Evolutionary conservation across 2,888 invertebrate genomes (phyloP), one percentile per base, ranked within the genome.

Genomic region (Platerodrilus igneus): DNA sequence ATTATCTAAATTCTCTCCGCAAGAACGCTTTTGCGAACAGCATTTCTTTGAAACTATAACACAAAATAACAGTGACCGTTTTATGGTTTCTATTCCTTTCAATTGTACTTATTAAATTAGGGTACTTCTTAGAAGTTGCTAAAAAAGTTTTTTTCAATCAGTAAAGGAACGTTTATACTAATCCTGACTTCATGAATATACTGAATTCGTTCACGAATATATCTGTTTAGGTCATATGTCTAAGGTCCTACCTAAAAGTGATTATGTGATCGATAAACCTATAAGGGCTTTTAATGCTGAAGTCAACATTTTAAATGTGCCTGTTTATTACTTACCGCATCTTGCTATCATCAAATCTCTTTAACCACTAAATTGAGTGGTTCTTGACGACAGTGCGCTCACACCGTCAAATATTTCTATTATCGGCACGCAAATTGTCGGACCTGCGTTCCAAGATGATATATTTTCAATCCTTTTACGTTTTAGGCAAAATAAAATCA

Each of bases 401-500:
- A 18, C 36, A 2, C n/a, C n/a, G n/a, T 14, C 45, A 0, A 41
- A 42, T n/a, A 5, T 42, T 1, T 47, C 48, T 2, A 31, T 53
- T 6, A 51, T 51, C 30, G 45, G 50, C 19, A 11, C 26, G 8
- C 26, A 44, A 11, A 5, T 41, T 18, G 36, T 36, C 10, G 41
- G 41, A 4, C 41, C 42, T n/a, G 30, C 29, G 10, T 27, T 43
- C 2, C 45, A 48, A 29, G 22, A 37, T 4, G 47, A 53, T 25
- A 21, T 58, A 2, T 34, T 51, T 19, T 27, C 44, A 1, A 35
- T 55, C 1, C 10, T 58, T 4, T 1, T 55, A 4, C 42, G 53
- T 5, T 56, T 57, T 32, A 29, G 58, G 6, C 32, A 30, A 3
- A 44, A 55, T 26, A 16, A 15, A 3, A 34, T 54, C 11, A 54